A percentile compares a stretch with the other conserved stretches of the same genome.
Conservation (phyloP, 2,888 invertebrate genomes). For the Apoderus coryli region DNA sequence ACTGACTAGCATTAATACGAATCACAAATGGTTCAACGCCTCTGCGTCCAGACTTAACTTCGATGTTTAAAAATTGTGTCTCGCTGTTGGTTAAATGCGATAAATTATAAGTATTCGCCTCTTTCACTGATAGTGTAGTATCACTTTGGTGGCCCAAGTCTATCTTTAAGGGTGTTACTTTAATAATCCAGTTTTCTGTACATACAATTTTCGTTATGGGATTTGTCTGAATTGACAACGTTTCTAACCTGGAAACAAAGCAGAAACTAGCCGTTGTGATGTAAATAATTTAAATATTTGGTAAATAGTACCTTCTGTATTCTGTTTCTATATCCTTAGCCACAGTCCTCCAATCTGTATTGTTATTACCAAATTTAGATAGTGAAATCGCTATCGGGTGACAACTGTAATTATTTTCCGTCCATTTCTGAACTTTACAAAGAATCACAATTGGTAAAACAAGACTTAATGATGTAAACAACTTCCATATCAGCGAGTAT, state of each 20-base stretch:
- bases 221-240: constrained; percentile 53
- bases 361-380: constrained; percentile 43
- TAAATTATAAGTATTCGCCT: constrained; percentile 57
- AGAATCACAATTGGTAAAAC: constrained; percentile 39
- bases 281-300: constrained; percentile 7
- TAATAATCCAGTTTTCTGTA: constrained; percentile 80
- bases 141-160: constrained; percentile 67
- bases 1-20: constrained; percentile 65
- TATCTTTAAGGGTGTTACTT: constrained; percentile 60
- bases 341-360: constrained; percentile 50
- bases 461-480: constrained; percentile 31
- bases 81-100: constrained; percentile 53
- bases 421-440: constrained; percentile 49
- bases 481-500: constrained; percentile 27
- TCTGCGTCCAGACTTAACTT: constrained; percentile 49
- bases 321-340: constrained; percentile 59
- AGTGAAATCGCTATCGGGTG: constrained; percentile 65
- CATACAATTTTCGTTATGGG: constrained; percentile 55
- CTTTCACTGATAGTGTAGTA: constrained; percentile 57
- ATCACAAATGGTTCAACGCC: constrained; percentile 48
- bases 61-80: constrained; percentile 71
- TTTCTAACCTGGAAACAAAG: constrained; percentile 47
- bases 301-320: constrained; percentile 45
- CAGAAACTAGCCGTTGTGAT: constrained; percentile 6
- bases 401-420: constrained; percentile 46